These are phyloP conservation scores for Entelurus aequoreus DNA, from an alignment of 2,113 vertebrate genomes.

Conservation along the genomic window DNA sequence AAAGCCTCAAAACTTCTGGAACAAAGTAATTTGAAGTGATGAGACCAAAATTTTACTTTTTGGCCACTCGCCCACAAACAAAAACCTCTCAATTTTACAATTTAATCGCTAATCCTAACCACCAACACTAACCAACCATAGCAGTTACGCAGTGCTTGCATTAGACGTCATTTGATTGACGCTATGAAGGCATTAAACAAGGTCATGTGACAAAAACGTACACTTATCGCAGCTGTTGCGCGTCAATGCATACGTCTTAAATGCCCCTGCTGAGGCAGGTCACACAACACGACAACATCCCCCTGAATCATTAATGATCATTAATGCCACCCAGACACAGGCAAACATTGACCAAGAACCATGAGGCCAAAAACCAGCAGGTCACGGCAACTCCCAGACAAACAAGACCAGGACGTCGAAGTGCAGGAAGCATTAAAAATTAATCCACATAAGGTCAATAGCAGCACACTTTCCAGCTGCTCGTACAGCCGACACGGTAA, in stretches of 20 bases:
- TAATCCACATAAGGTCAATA: constrained; percentile 37
- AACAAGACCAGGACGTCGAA: constrained; percentile 6
- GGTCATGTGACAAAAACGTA: background rate
- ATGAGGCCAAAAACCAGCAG: constrained; percentile 19
- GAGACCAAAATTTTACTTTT: too few relatives aligned
- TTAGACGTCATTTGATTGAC: background rate
- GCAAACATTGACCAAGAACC: constrained; percentile 11
- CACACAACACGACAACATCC: constrained; percentile 18
- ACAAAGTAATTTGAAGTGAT: too few relatives aligned
- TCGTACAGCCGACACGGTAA: background rate
- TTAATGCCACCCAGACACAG: constrained; percentile 15
- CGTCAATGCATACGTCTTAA: background rate
- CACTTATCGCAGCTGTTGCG: background rate
- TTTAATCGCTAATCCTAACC: too few relatives aligned
- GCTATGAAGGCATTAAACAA: background rate
- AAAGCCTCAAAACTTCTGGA: too few relatives aligned
- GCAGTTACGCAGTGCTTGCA: too few relatives aligned
- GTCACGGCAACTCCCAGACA: constrained; percentile 11
- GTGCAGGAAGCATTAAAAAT: constrained; percentile 35
- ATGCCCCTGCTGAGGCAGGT: background rate
- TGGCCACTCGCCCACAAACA: too few relatives aligned
- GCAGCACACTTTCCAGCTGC: constrained; percentile 18
- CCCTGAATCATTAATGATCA: constrained; percentile 52
- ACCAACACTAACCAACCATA: too few relatives aligned
- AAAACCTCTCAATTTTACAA: too few relatives aligned